Evolutionary conservation across 2,797 vertebrate genomes (phyloP).

Genomic region (Monodelphis domestica): DNA sequence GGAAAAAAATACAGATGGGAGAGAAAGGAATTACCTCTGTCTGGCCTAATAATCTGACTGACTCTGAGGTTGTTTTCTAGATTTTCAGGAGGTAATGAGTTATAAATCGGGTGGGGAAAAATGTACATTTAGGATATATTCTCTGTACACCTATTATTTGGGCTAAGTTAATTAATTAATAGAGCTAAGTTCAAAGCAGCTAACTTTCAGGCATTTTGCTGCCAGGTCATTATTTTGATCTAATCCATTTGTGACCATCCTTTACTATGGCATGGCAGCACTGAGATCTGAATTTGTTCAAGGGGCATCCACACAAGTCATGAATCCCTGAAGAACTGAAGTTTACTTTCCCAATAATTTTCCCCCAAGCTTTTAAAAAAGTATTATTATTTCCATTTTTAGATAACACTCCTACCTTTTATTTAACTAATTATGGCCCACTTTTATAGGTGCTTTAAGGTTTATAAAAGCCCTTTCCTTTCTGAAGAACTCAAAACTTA

Average conservation of each 20-base stretch:
- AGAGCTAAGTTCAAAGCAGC: neutral
- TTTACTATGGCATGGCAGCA: neutral
- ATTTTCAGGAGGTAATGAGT: neutral
- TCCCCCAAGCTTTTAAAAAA: neutral
- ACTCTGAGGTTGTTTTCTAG: neutral
- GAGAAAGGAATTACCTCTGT: neutral
- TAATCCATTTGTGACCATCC: neutral
- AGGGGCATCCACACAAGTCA: neutral
- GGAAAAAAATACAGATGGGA: neutral
- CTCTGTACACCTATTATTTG: neutral
- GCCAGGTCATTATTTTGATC: neutral
- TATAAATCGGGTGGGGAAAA: too few relatives aligned
- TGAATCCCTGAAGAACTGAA: neutral
- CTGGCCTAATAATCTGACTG: neutral
- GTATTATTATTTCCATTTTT: too few relatives aligned
- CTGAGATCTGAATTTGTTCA: neutral
- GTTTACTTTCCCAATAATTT: neutral
- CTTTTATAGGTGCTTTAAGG: neutral
- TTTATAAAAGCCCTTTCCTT: neutral
- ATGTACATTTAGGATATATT: neutral
- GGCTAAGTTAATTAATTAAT: too few relatives aligned
- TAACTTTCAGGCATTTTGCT: neutral
- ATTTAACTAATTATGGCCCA: neutral
- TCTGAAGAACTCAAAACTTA: neutral
- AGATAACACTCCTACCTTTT: neutral